Evolutionary conservation across 2,113 vertebrate genomes (phyloP), one percentile per base, ranked within the genome.

Genomic region (Meriones unguiculatus): DNA sequence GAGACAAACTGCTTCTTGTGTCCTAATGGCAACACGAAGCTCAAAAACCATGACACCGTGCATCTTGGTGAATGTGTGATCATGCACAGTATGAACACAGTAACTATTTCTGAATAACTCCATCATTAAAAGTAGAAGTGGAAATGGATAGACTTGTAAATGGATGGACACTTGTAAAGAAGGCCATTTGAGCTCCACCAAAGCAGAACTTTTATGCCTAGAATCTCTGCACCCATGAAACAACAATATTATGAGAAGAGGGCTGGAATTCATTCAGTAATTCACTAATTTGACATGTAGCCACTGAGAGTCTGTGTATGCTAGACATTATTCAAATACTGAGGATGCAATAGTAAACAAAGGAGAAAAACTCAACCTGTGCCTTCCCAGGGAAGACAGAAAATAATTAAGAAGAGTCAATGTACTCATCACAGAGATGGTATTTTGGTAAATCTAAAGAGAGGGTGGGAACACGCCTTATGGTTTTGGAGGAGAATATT

Each of bases 181-280:
- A 50, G 57, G 14, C 35, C 6, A 50, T 88, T 85, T 91, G 38
- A 88, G 54, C n/a, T 85, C 92, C 94, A 89, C 9, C 10, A 35
- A 89, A 90, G 84, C 28, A 80, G 57, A 64, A 64, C 70, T 35
- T 57, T 65, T 85, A 88, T 87, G 75, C 15, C n/a, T 85, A 73
- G 72, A 67, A 72, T 67, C 57, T 92, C 1, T 70, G 22, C 15
- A 92, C 62, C 5, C 25, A 18, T 17, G 18, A 62, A 84, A 78
- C 30, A 54, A 72, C 7, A 15, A 52, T 69, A 46, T 81, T 24
- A 76, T 81, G 30, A 89, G 35, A 54, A 18, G 70, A 32, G 89
- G 41, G 78, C 85, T 25, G 65, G 86, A 93, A 90, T 93, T 90
- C 46, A 81, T 87, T 87, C n/a, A 94, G 15, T 76, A 76, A 86